Conservation (phyloP, 2,888 invertebrate species). For the Cheilosia impressa region DNA sequence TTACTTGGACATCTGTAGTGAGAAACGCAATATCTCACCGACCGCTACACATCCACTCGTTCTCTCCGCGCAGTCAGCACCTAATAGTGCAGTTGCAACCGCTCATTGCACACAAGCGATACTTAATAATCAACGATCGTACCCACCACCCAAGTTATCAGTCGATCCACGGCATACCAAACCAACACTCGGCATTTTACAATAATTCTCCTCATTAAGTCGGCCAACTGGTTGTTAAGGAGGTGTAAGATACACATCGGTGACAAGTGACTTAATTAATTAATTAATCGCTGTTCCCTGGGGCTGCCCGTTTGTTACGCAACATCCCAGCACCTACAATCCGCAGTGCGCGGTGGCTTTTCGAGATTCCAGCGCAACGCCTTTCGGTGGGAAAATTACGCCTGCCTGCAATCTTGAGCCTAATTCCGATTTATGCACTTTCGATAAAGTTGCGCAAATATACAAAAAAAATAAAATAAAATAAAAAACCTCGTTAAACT, state of each 20-base stretch:
- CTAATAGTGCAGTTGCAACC: conserved; percentile 21
- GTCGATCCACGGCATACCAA: conserved; percentile 57
- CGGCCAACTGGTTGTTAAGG: conserved; percentile 67
- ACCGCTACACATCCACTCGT: not conserved
- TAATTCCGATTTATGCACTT: conserved; percentile 56
- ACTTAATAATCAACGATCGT: conserved; percentile 60
- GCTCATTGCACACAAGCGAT: conserved; percentile 40
- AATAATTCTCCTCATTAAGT: conserved; percentile 74
- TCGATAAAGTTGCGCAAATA: conserved; percentile 47
- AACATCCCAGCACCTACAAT: conserved; percentile 47
- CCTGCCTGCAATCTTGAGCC: conserved; percentile 18
- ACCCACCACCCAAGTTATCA: conserved; percentile 71
- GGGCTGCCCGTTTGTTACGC: conserved; percentile 38
- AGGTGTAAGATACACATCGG: conserved; percentile 73
- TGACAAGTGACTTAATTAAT: conserved; percentile 75
- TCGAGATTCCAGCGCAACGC: conserved; percentile 3
- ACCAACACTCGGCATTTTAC: conserved; percentile 70
- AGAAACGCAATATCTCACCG: conserved; percentile 27
- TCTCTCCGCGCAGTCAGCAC: not conserved
- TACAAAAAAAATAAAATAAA: too few species aligned
- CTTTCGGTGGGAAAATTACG: conserved; percentile 53
- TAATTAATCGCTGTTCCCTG: conserved; percentile 67
- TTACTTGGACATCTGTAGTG: conserved; percentile 35
- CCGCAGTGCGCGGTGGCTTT: not conserved
- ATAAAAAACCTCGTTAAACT: conserved; percentile 29